Base-by-base conservation (phyloP, 1,140 invertebrate genomes). In the Nephila pilipes region DNA sequence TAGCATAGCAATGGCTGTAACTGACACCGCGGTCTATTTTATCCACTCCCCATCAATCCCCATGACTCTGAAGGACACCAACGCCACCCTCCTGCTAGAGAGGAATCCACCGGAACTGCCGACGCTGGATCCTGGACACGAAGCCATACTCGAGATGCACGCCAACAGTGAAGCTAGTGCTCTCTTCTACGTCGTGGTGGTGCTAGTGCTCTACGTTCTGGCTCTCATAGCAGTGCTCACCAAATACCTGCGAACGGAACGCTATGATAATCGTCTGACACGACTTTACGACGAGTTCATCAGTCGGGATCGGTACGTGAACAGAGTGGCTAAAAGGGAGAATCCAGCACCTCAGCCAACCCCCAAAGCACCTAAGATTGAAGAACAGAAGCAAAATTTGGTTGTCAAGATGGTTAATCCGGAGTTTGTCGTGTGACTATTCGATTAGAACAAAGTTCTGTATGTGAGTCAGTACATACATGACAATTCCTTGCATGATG, bases 101-200 rank as follows among this genome's bases (percentile, higher is more conserved):
- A 55, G 12, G 22, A 29, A 4, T 38, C 32, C 22, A 8, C n/a
- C 20, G 12, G 85, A 58, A 16, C 22, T 63, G 16, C 54, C 89
- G 38, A 90, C 85, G n/a, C 18, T 90, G 14, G 75, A 90, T 29
- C 88, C 90, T 0, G 93, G 92, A 2, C 93, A 94, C 32, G 57
- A 89, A 22, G 90, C 85, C 8, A 94, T 94, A 20, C 87, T 94
- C 20, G 94, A 94, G 38, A 94, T 94, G 94, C 94, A 94, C 63
- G 94, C 94, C 18, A 93, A 94, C 79, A 93, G 91, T 60, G 88
- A 94, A 85, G 38, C 93, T 3, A 94, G 90, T 25, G 94, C 94
- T 29, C 83, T 94, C 32, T 90, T 93, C 38, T 94, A 94, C 80
- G 94, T 94, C 16, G 87, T 93, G 32, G 94, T 94, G 16, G 94